Percentiles rank a stretch among this genome's conserved stretches.
phyloP scores from a whole-genome alignment of 2,113 vertebrate genomes.

The Sebastes fasciatus region DNA sequence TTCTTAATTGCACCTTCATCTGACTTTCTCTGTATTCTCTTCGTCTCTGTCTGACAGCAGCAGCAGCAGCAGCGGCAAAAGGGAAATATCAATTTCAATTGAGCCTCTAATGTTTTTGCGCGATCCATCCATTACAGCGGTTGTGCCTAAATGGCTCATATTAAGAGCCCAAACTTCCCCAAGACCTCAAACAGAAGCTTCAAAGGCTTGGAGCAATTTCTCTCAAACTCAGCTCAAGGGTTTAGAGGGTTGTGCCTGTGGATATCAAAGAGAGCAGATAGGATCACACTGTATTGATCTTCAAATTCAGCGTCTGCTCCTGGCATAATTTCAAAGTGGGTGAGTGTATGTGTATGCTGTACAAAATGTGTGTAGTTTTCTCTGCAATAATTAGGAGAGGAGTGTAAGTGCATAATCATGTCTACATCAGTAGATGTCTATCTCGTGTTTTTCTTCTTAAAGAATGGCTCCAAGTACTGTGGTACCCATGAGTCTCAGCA shows the following conservation, averaged over 20 bases:
- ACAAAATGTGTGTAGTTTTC: slow-evolving; percentile 26
- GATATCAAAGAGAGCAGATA: slow-evolving; percentile 65
- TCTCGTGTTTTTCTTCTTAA: neutral
- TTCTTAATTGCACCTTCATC: slow-evolving; percentile 11
- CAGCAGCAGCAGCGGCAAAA: slow-evolving; percentile 2
- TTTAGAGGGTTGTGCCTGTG: slow-evolving; percentile 37
- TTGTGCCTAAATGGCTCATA: slow-evolving; percentile 58
- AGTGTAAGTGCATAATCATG: neutral
- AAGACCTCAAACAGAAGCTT: slow-evolving; percentile 37
- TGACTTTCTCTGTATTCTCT: neutral
- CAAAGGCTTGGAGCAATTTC: slow-evolving; percentile 47
- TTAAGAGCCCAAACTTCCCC: slow-evolving; percentile 51
- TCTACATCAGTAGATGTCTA: neutral
- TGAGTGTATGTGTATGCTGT: slow-evolving; percentile 26
- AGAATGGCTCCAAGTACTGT: neutral
- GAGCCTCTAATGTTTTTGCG: slow-evolving; percentile 33
- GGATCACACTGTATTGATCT: slow-evolving; percentile 61
- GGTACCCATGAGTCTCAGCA: slow-evolving; percentile 3
- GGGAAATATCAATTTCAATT: slow-evolving; percentile 38
- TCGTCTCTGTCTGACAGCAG: neutral
- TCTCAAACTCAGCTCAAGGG: slow-evolving; percentile 52
- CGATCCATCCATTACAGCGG: slow-evolving; percentile 27
- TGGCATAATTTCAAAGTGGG: slow-evolving; percentile 50
- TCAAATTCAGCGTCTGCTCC: slow-evolving; percentile 53
- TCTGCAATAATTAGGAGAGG: slow-evolving; percentile 6